Conservation (phyloP, 2,888 invertebrate species). For the Euzophera pinguis region DNA sequence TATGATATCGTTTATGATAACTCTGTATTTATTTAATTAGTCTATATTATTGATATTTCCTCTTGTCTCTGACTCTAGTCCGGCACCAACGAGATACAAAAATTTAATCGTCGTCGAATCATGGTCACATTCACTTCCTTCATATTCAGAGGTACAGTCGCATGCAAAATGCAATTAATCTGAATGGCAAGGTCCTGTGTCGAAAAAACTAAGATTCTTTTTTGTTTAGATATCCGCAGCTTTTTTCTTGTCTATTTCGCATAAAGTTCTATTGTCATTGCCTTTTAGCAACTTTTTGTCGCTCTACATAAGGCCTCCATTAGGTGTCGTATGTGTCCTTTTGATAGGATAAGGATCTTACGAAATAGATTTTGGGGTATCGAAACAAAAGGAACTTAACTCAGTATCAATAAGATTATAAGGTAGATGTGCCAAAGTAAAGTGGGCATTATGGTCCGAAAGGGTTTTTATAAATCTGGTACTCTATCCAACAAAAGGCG, state of each 20-base stretch:
- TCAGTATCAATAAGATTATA: no score
- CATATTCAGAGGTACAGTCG: slow-evolving; percentile 3
- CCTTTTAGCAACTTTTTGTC: no score
- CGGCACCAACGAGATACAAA: not conserved
- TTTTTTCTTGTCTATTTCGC: not conserved
- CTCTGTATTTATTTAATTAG: not conserved
- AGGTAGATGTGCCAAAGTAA: no score
- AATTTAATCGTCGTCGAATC: slow-evolving; percentile 20
- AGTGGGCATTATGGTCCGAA: no score
- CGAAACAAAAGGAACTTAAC: no score
- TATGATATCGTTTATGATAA: no score
- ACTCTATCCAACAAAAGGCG: no score
- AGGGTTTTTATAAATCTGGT: no score
- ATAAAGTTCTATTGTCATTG: no score
- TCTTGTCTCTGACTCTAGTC: not conserved
- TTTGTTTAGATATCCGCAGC: not conserved
- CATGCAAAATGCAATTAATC: slow-evolving; percentile 2
- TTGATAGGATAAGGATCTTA: no score
- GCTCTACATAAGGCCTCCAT: no score
- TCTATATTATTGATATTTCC: not conserved
- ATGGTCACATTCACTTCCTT: slow-evolving; percentile 51
- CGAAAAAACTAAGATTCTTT: not conserved
- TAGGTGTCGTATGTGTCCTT: not conserved
- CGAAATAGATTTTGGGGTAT: no score
- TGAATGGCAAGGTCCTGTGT: not conserved